Evolutionary conservation across 2,113 vertebrate species (phyloP), one percentile per base, ranked within the genome.

Genomic region (Prolemur simus): DNA sequence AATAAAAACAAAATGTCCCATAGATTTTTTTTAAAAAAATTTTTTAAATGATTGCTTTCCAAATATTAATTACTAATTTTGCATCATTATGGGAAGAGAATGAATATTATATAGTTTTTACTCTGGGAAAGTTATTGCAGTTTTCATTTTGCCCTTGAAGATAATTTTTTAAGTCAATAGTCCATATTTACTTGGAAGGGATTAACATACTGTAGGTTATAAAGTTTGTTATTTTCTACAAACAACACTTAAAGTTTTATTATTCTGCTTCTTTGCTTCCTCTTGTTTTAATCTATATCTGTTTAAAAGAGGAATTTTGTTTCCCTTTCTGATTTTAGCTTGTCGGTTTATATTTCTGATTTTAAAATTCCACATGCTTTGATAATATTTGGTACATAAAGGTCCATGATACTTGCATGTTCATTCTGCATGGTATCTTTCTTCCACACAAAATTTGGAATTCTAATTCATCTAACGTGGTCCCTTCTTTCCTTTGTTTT

Each of bases 61-160:
- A 92, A 58, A 84, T 90, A 96, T 68, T 89, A 87, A 90, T 76
- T 69, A 23, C 37, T 85, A 76, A 94, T 90, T 85, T 92, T 87
- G 29, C 80, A 84, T 95, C 23, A 14, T 90, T 85, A 37, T 69
- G 49, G 66, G 76, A 83, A 74, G 23, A 69, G 63, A 90, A 83
- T 84, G 54, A 73, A 88, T 88, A 27, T 32, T 85, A 34, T n/a
- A 71, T 27, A 54, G 4, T 83, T 93, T 95, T 94, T 73, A 94
- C 63, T 86, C 94, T 21, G 21, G 74, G 37, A 64, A 74, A 90
- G 83, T 78, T 54, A 91, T 74, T 84, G 29, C 20, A 17, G 47
- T 80, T 94, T 92, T 83, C 39, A 83, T 45, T 77, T 90, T 93
- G 20, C 47, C 21, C 14, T 63, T 39, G 63, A 39, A 90, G 85